Percentiles rank a stretch among this genome's conserved stretches.
These are phyloP conservation scores for Oryctolagus cuniculus DNA, from an alignment of 2,113 vertebrate species.

Conservation along the genomic window DNA sequence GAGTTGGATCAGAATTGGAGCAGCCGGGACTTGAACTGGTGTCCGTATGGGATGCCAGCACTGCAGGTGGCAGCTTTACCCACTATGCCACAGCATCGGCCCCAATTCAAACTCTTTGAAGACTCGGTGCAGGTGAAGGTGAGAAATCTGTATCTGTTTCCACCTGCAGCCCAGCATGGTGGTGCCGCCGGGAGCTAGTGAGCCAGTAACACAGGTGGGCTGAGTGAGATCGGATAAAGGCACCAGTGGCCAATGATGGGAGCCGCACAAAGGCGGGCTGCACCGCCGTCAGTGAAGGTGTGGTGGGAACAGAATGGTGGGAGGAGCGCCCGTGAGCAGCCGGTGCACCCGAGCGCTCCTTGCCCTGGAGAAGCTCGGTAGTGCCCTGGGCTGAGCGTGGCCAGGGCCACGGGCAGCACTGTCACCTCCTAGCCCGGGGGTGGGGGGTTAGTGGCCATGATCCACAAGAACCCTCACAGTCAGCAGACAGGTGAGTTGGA, in stretches of 20 bases:
- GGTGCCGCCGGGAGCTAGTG: background rate
- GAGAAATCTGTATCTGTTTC: too few relatives aligned
- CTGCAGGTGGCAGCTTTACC: too few relatives aligned
- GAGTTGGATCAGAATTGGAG: too few relatives aligned
- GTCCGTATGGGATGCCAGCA: too few relatives aligned
- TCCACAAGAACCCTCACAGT: background rate
- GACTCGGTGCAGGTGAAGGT: too few relatives aligned
- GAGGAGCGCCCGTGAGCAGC: too few relatives aligned
- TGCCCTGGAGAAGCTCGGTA: background rate
- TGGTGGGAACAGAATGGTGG: background rate
- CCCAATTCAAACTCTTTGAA: too few relatives aligned
- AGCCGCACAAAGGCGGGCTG: too few relatives aligned
- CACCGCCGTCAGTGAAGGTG: fast-evolving
- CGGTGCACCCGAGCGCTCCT: background rate
- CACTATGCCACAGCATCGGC: too few relatives aligned
- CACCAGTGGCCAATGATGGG: background rate
- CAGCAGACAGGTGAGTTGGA: background rate
- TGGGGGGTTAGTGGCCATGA: too few relatives aligned
- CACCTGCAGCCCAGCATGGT: background rate
- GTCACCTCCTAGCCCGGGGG: background rate
- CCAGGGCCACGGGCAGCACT: too few relatives aligned
- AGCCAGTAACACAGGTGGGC: background rate
- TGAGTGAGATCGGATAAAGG: background rate
- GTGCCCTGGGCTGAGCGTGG: background rate
- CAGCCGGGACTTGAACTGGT: too few relatives aligned